Conservation (phyloP, 1,140 invertebrate genomes). For the Argopecten irradians region DNA sequence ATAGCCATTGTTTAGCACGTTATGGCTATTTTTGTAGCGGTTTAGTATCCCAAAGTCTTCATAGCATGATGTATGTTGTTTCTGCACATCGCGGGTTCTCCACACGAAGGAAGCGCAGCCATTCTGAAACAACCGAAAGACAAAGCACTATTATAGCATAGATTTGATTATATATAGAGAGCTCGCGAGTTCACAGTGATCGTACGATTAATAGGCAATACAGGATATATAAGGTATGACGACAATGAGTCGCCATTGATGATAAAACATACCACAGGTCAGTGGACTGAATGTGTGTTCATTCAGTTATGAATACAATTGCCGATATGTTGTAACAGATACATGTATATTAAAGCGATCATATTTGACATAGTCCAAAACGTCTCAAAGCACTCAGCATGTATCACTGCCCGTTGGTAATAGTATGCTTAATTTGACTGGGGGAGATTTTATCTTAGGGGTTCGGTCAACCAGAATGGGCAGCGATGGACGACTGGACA, state of each 20-base stretch:
- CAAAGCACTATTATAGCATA: not conserved
- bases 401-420: not conserved
- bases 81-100: not conserved
- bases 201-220: not conserved
- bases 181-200: not conserved
- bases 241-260: not conserved
- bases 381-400: not conserved
- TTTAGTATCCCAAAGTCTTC: not conserved
- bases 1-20: not conserved
- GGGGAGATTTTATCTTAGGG: not conserved
- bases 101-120: not conserved
- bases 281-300: not conserved
- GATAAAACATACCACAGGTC: not conserved
- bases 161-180: not conserved
- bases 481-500: not conserved
- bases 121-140: not conserved
- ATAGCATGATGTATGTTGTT: not conserved
- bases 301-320: not conserved
- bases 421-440: not conserved
- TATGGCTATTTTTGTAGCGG: not conserved
- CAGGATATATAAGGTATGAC: not conserved
- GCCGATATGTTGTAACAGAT: not conserved
- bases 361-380: not conserved
- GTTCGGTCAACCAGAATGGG: not conserved
- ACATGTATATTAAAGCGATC: not conserved